These are phyloP conservation scores for Pitangus sulphuratus DNA, from an alignment of 2,797 vertebrate species.

Conservation along the genomic window DNA sequence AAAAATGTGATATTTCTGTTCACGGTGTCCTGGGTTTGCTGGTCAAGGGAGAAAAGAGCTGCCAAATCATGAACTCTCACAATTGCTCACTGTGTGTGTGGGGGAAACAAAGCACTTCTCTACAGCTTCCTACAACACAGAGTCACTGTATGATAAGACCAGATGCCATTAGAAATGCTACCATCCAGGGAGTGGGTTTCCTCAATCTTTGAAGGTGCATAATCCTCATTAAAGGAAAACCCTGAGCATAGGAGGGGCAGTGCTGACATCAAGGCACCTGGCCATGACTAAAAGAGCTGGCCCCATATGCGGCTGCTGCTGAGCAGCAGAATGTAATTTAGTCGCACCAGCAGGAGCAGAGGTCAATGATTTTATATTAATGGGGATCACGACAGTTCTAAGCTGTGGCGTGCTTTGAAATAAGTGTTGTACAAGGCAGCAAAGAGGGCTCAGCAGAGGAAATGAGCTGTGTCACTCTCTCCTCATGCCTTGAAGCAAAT, in stretches of 20 bases:
- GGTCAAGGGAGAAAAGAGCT: not conserved
- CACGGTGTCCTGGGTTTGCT: constrained; percentile 1
- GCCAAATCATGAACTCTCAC: constrained; percentile 33
- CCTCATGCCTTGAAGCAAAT: constrained; percentile 78
- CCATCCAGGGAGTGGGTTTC: constrained; percentile 70
- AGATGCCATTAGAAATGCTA: constrained; percentile 71
- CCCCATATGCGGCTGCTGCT: constrained; percentile 79
- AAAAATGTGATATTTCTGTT: constrained; percentile 51
- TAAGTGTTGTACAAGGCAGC: constrained; percentile 82
- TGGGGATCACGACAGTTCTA: constrained; percentile 84
- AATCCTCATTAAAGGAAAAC: constrained; percentile 82
- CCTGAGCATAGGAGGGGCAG: constrained; percentile 73
- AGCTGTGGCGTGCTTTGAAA: constrained; percentile 83
- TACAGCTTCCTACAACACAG: not conserved
- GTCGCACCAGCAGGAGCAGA: constrained; percentile 80
- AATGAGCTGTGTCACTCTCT: constrained; percentile 81
- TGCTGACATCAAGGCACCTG: constrained; percentile 80
- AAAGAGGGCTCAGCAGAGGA: constrained; percentile 77
- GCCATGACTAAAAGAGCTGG: constrained; percentile 76
- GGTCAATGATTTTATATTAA: constrained; percentile 88
- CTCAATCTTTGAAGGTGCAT: constrained; percentile 78
- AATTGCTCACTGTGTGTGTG: not conserved
- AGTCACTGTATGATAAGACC: constrained; percentile 40
- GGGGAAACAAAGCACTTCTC: not conserved
- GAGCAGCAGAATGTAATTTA: constrained; percentile 86